Percentiles rank a stretch among this genome's conserved stretches.
Evolutionary conservation across 2,113 vertebrate species (phyloP).

Genomic region (Hiodon alosoides): DNA sequence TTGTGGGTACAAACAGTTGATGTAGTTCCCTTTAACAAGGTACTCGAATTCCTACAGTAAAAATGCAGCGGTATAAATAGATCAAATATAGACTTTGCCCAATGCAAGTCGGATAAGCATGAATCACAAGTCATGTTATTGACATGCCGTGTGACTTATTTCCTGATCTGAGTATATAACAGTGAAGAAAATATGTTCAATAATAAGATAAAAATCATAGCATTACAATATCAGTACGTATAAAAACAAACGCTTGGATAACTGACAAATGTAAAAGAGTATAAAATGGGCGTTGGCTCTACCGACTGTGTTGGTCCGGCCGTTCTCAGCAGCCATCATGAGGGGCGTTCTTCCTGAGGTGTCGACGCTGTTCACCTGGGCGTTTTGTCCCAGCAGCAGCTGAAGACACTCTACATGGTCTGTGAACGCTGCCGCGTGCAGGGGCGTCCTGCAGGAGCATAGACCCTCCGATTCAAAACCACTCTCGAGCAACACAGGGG

Average conservation of each 20-base stretch:
- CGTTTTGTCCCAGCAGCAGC: slow-evolving; percentile 90
- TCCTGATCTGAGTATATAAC: no score
- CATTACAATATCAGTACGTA: no score
- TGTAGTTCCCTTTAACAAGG: no score
- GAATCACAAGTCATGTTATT: no score
- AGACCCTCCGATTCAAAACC: not conserved
- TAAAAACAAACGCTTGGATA: no score
- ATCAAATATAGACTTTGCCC: not conserved
- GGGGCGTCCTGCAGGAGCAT: slow-evolving; percentile 69
- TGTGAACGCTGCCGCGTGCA: slow-evolving; percentile 95
- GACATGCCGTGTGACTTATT: no score
- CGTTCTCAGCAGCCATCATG: slow-evolving; percentile 98
- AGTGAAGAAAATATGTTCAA: no score
- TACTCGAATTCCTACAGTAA: not conserved
- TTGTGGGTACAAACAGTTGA: no score
- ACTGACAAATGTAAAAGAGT: no score
- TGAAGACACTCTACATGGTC: slow-evolving; percentile 97
- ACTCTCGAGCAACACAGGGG: no score
- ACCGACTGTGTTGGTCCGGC: slow-evolving; percentile 95
- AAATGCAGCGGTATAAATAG: not conserved
- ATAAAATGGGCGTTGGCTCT: slow-evolving; percentile 32
- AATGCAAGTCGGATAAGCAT: no score
- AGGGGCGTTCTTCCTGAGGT: slow-evolving; percentile 86
- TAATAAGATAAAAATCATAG: no score
- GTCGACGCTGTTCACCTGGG: slow-evolving; percentile 85